These are phyloP conservation scores for Steatornis caripensis DNA, from an alignment of 2,113 vertebrate genomes.

Conservation along the genomic window DNA sequence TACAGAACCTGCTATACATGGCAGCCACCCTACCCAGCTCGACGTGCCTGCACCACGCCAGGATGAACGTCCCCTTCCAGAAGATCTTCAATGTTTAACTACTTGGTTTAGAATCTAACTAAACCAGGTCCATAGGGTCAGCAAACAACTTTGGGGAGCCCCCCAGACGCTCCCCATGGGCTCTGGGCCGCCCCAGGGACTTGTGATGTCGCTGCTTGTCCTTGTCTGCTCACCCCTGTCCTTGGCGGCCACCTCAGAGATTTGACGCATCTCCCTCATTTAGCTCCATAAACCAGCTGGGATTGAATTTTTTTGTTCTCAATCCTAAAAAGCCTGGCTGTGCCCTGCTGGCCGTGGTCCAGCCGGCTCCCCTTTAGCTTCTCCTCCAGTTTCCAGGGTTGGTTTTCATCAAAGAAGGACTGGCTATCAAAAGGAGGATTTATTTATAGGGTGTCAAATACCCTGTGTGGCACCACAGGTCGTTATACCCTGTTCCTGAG, in stretches of 20 bases:
- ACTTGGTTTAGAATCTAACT: not conserved
- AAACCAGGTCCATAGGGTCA: not conserved
- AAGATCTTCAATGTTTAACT: not conserved
- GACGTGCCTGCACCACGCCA: accelerated
- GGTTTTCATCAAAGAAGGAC: conserved; percentile 51
- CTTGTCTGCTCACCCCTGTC: not conserved
- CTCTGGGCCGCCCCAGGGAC: not conserved
- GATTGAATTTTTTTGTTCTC: conserved; percentile 54
- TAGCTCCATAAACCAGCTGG: conserved; percentile 42
- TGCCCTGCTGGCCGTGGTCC: not conserved
- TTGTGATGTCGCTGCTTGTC: not conserved
- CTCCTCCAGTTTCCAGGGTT: conserved; percentile 55
- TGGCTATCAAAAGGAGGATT: conserved; percentile 48
- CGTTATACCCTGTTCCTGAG: not conserved
- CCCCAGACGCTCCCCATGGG: accelerated
- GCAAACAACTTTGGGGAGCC: not conserved
- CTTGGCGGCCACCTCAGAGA: not conserved
- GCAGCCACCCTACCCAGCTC: too few species aligned
- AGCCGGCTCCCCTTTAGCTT: conserved; percentile 10
- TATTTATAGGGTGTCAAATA: conserved; percentile 81
- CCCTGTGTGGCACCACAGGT: conserved; percentile 39
- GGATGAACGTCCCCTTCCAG: not conserved
- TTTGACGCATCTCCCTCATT: conserved; percentile 36
- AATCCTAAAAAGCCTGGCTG: conserved; percentile 43
- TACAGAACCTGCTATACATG: accelerated